Percentiles rank a stretch among this genome's conserved stretches.
phyloP scores from a whole-genome alignment of 2,888 invertebrate genomes.

The Heliconius ethilla region DNA sequence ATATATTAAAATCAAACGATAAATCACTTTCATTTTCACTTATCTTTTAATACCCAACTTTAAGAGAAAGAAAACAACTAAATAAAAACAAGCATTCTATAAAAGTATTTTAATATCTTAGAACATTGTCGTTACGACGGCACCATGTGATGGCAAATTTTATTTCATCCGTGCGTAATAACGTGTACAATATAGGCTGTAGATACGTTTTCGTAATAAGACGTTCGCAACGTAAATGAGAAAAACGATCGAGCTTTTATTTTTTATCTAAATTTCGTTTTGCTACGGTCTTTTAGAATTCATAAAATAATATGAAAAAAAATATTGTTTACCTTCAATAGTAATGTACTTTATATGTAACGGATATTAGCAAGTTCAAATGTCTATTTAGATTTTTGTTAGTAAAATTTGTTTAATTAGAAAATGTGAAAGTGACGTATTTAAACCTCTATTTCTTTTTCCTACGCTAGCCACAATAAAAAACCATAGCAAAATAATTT shows the following conservation, averaged over 20 bases:
- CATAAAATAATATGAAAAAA: neutral
- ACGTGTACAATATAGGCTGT: constrained; percentile 26
- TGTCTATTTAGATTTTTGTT: neutral
- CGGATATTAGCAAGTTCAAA: neutral
- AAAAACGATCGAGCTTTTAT: constrained; percentile 18
- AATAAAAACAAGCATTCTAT: neutral
- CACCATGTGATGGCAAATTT: constrained; percentile 25
- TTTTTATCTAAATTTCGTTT: constrained; percentile 12
- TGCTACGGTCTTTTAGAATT: neutral
- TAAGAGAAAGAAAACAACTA: neutral
- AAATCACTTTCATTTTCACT: no score
- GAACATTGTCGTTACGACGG: constrained; percentile 20
- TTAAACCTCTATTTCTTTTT: no score
- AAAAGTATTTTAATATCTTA: constrained; percentile 19
- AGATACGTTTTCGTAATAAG: constrained; percentile 26
- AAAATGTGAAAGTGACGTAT: no score
- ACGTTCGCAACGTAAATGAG: constrained; percentile 20
- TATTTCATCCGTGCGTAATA: constrained; percentile 28
- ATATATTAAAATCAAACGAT: neutral
- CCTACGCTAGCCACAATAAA: no score
- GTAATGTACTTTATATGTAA: neutral
- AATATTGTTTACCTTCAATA: neutral
- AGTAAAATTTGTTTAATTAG: no score
- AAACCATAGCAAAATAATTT: no score
- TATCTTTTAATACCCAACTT: neutral